A percentile compares a stretch with the other conserved stretches of the same genome.
Conservation (phyloP, 2,113 vertebrate genomes). For the Sminthopsis crassicaudata region DNA sequence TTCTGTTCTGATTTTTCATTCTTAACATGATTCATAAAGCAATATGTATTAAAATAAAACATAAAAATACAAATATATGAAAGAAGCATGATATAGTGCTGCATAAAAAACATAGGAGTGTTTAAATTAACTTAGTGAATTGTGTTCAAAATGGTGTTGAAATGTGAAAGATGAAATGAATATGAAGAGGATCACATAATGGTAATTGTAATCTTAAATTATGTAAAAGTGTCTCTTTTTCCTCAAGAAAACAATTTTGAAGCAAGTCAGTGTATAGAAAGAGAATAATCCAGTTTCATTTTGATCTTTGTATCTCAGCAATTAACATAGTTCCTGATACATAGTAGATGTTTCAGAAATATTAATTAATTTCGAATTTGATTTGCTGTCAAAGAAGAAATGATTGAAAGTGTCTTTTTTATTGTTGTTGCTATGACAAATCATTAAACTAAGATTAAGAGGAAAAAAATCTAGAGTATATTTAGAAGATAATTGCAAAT, state of each 20-base stretch:
- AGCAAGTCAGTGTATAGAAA: not conserved
- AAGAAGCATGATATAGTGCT: no score
- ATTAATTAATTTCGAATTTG: not conserved
- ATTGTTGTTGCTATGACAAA: not conserved
- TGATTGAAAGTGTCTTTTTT: not conserved
- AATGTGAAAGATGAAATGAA: not conserved
- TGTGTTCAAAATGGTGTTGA: not conserved
- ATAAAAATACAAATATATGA: no score
- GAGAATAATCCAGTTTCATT: not conserved
- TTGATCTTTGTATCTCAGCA: not conserved
- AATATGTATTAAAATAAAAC: no score
- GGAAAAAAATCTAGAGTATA: not conserved
- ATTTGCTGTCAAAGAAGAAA: not conserved
- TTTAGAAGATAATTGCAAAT: constrained; percentile 8
- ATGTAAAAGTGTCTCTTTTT: not conserved
- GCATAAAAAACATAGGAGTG: not conserved
- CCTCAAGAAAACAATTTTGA: not conserved
- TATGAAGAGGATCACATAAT: not conserved
- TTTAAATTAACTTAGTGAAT: not conserved
- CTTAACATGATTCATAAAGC: no score
- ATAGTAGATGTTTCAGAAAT: not conserved
- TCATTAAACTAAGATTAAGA: not conserved
- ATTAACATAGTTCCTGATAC: not conserved
- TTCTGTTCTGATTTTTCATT: no score
- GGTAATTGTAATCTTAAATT: not conserved